These are phyloP conservation scores for Enteromius trimaculatus DNA, from an alignment of 2,797 vertebrate species.

Conservation along the genomic window DNA sequence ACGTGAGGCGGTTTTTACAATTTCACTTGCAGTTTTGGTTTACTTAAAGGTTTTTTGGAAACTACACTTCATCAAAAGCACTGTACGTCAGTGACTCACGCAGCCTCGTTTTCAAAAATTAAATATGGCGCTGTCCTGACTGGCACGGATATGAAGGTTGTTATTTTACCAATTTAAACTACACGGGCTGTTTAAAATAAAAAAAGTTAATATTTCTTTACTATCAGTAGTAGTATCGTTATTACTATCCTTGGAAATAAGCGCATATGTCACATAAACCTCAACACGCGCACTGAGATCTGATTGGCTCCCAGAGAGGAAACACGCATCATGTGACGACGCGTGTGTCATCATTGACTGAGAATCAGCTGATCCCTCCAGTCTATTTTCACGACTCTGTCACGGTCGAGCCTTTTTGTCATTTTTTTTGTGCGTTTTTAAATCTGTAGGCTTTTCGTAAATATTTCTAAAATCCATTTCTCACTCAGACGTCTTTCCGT, in stretches of 20 bases:
- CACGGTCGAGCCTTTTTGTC: constrained; percentile 5
- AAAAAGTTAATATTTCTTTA: not conserved
- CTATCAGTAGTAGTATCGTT: not conserved
- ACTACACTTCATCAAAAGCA: not conserved
- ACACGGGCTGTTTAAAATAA: not conserved
- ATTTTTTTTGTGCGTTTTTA: not conserved
- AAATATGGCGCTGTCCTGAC: not conserved
- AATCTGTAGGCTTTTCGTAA: not conserved
- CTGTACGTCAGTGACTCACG: not conserved
- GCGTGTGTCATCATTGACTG: constrained; percentile 30
- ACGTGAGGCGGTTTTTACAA: not conserved
- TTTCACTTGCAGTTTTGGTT: not conserved
- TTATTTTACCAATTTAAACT: not conserved
- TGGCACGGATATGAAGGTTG: not conserved
- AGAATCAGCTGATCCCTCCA: constrained; percentile 76
- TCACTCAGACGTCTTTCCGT: not conserved
- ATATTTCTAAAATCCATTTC: not conserved
- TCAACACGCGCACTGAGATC: constrained; percentile 32
- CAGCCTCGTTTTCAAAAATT: not conserved
- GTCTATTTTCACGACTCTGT: constrained; percentile 69
- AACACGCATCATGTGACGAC: constrained; percentile 76
- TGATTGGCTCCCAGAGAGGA: constrained; percentile 67
- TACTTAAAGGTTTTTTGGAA: not conserved
- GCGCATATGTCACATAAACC: not conserved
- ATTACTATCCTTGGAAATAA: not conserved